phyloP scores from a whole-genome alignment of 2,888 invertebrate species.

The Taphrorychus bicolor region DNA sequence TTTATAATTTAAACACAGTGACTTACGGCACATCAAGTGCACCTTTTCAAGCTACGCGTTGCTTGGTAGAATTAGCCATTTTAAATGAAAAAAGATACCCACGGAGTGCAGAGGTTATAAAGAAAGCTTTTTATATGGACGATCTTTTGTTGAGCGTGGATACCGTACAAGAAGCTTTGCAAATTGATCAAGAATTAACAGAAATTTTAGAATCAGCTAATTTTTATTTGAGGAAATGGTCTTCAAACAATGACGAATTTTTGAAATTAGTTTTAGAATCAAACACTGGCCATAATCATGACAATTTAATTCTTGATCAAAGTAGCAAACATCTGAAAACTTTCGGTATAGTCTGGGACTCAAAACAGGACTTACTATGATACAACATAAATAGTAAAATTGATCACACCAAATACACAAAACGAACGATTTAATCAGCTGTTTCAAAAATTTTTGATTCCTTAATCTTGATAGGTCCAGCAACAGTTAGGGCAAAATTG shows the following conservation, averaged over 20 bases:
- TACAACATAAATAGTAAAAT: neutral
- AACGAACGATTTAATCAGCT: conserved; percentile 6
- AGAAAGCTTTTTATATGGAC: conserved; percentile 39
- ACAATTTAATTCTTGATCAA: conserved; percentile 17
- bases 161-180: conserved; percentile 1
- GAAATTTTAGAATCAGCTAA: neutral
- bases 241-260: conserved; percentile 28
- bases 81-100: neutral
- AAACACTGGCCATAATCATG: neutral
- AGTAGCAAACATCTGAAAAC: conserved; percentile 25
- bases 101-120: neutral
- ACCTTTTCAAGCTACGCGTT: no score
- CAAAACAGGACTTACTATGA: neutral
- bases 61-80: conserved; percentile 7
- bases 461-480: conserved; percentile 10
- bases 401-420: neutral
- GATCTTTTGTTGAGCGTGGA: conserved; percentile 32
- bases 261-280: neutral
- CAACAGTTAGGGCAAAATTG: conserved; percentile 1
- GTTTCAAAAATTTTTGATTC: conserved; percentile 16
- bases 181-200: conserved; percentile 5
- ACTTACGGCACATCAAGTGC: no score
- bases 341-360: conserved; percentile 12
- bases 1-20: no score
- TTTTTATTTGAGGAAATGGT: conserved; percentile 34